A percentile compares a stretch with the other conserved stretches of the same genome.
These are phyloP conservation scores for Deroplatys truncata DNA, from an alignment of 2,888 invertebrate species.

Conservation along the genomic window DNA sequence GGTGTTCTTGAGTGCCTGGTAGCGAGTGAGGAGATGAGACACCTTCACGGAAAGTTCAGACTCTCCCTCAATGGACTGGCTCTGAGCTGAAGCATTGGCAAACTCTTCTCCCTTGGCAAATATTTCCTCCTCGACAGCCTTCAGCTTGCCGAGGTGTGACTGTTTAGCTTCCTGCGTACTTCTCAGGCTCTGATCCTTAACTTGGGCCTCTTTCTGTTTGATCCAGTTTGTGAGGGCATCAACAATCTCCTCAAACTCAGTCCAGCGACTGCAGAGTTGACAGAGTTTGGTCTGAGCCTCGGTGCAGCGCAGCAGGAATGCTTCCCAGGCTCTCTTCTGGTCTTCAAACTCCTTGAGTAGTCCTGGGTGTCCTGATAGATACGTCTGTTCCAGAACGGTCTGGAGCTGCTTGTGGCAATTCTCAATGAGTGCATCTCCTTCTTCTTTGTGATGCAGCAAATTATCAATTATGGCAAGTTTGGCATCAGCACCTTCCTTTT, in stretches of 20 bases:
- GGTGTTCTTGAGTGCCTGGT: constrained; percentile 74
- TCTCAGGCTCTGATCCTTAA: constrained; percentile 85
- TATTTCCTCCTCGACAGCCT: constrained; percentile 67
- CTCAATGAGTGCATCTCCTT: constrained; percentile 67
- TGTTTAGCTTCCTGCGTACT: constrained; percentile 80
- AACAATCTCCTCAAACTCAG: constrained; percentile 71
- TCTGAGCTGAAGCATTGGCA: constrained; percentile 60
- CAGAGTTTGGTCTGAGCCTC: constrained; percentile 69
- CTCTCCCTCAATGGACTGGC: constrained; percentile 69
- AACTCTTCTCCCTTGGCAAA: constrained; percentile 63
- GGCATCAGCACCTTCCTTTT: constrained; percentile 72
- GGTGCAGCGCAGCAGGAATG: constrained; percentile 66
- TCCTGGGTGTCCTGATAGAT: constrained; percentile 68
- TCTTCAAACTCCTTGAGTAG: constrained; percentile 70
- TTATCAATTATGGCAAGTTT: constrained; percentile 72
- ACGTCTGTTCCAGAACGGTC: constrained; percentile 71
- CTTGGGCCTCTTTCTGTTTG: constrained; percentile 75
- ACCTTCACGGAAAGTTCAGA: constrained; percentile 69
- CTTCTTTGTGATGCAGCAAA: constrained; percentile 65
- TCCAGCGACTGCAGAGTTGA: constrained; percentile 74
- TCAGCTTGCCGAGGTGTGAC: constrained; percentile 71
- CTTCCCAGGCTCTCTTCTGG: constrained; percentile 69
- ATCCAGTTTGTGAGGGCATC: constrained; percentile 80
- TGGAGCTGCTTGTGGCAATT: constrained; percentile 68
- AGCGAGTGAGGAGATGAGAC: constrained; percentile 74